A percentile compares a stretch with the other conserved stretches of the same genome.
Conservation (phyloP, 2,113 vertebrate genomes). For the Myotis yumanensis region DNA sequence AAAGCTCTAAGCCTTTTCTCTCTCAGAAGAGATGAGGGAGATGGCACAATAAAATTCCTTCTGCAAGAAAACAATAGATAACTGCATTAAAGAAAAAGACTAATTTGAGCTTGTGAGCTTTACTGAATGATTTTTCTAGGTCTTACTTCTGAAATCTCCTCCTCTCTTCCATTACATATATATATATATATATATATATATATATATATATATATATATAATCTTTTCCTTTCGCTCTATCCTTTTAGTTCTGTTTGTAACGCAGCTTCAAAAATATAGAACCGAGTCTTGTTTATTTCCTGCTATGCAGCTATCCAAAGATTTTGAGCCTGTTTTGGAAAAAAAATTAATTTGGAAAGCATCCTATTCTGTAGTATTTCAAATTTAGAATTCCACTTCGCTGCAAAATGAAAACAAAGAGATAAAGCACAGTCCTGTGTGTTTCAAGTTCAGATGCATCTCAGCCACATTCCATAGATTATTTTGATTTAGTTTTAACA, state of each 20-base stretch:
- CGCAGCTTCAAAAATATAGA: neutral
- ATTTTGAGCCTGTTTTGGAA: conserved; percentile 27
- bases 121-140: neutral
- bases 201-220: no score
- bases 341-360: conserved; percentile 40
- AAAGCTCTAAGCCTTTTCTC: conserved; percentile 15
- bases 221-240: neutral
- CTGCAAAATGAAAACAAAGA: conserved; percentile 68
- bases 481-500: conserved; percentile 71
- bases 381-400: conserved; percentile 58
- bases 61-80: neutral
- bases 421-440: conserved; percentile 28
- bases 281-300: conserved; percentile 48
- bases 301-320: conserved; percentile 33
- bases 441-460: conserved; percentile 49
- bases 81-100: neutral
- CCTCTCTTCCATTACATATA: neutral
- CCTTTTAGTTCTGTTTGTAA: conserved; percentile 5
- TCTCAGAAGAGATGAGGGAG: conserved; percentile 32
- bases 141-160: neutral
- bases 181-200: neutral
- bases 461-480: conserved; percentile 66
- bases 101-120: neutral
- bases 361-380: conserved; percentile 56
- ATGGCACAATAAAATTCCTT: neutral